These are phyloP conservation scores for Nannobrachium achirus DNA, from an alignment of 2,113 vertebrate genomes.

Conservation along the genomic window DNA sequence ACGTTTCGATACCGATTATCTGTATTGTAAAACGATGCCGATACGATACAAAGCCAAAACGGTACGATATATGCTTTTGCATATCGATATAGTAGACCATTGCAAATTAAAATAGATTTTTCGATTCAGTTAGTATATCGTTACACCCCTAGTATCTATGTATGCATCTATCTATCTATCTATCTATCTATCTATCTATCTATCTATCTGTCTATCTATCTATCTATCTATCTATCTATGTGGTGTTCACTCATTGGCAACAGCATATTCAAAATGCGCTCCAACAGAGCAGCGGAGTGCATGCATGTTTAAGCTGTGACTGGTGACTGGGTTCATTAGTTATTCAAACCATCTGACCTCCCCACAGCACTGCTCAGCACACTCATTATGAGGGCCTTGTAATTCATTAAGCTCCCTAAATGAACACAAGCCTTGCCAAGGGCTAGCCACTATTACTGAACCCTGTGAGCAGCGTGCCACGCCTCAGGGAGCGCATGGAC, in stretches of 20 bases:
- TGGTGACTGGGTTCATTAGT: conserved; percentile 68
- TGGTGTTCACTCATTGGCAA: not conserved
- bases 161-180: too few relatives aligned
- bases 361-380: conserved; percentile 56
- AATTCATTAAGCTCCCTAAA: conserved; percentile 75
- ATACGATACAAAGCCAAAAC: too few relatives aligned
- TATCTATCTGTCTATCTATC: too few relatives aligned
- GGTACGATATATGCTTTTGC: too few relatives aligned
- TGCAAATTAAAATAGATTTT: too few relatives aligned
- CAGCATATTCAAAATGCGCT: conserved; percentile 38
- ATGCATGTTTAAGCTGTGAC: conserved; percentile 48
- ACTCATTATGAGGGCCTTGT: conserved; percentile 70
- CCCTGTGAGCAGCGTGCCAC: conserved; percentile 40
- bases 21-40: too few relatives aligned
- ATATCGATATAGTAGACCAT: too few relatives aligned
- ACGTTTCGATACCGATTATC: too few relatives aligned
- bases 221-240: too few relatives aligned
- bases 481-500: conserved; percentile 32
- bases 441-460: conserved; percentile 44
- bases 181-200: too few relatives aligned
- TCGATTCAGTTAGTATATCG: too few relatives aligned
- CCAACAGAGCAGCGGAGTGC: not conserved
- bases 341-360: conserved; percentile 69
- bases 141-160: too few relatives aligned
- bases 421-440: conserved; percentile 63